A percentile compares a stretch with the other conserved stretches of the same genome.
Conservation (phyloP, 2,113 vertebrate species). For the Prinia subflava region DNA sequence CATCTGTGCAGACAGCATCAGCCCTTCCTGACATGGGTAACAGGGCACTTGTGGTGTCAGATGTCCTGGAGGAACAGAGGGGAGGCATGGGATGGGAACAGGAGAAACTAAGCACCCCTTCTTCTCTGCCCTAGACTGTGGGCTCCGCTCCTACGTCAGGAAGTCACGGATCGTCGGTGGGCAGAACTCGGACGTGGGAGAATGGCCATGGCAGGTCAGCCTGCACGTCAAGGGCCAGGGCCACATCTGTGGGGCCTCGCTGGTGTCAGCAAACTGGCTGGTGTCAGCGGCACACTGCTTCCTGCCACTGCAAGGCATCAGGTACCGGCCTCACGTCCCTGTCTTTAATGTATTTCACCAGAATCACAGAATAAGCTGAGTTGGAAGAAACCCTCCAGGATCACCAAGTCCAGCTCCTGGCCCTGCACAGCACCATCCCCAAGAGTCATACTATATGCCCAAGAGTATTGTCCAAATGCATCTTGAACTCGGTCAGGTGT, state of each 20-base stretch:
- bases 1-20: not conserved
- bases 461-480: not conserved
- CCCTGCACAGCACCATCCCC: not conserved
- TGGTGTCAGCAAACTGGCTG: conserved; percentile 84
- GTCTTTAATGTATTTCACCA: not conserved
- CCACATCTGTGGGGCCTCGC: conserved; percentile 87
- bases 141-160: conserved; percentile 70
- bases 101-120: not conserved
- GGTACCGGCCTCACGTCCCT: conserved; percentile 25
- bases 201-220: conserved; percentile 97
- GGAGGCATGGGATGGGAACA: rapidly evolving
- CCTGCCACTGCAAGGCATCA: conserved; percentile 63
- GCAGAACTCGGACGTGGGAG: conserved; percentile 76
- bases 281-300: conserved; percentile 94
- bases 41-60: not conserved
- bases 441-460: not conserved
- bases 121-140: conserved; percentile 77
- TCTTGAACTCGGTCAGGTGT: not conserved
- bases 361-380: not conserved
- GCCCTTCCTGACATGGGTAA: rapidly evolving
- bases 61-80: too few relatives aligned
- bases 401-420: rapidly evolving
- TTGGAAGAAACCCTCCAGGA: not conserved
- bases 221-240: conserved; percentile 75
- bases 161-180: conserved; percentile 89